phyloP scores from a whole-genome alignment of 2,888 invertebrate genomes.

The Melinaea marsaeus region DNA sequence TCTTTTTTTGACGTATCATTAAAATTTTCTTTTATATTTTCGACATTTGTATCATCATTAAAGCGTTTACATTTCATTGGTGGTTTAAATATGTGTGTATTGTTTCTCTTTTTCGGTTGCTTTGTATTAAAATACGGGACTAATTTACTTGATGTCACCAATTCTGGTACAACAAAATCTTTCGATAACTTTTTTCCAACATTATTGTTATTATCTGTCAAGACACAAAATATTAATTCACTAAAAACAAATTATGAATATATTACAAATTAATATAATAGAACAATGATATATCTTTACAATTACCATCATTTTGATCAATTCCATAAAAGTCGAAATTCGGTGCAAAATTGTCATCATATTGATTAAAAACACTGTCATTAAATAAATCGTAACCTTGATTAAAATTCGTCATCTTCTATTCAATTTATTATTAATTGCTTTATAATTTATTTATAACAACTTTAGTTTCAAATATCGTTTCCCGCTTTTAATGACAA shows the following conservation, averaged over 20 bases:
- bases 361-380: slow-evolving; percentile 46
- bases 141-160: background rate
- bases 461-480: too few relatives aligned
- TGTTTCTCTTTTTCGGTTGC: background rate
- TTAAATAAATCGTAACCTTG: slow-evolving; percentile 34
- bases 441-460: background rate
- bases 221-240: background rate
- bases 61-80: background rate
- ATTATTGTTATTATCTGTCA: background rate
- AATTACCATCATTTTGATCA: background rate
- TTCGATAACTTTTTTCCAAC: background rate
- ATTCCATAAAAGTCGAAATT: slow-evolving; percentile 5
- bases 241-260: background rate
- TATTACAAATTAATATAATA: too few relatives aligned
- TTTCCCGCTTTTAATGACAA: too few relatives aligned
- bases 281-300: background rate
- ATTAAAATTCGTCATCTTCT: slow-evolving; percentile 17
- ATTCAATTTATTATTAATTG: slow-evolving; percentile 9
- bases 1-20: too few relatives aligned
- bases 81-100: background rate
- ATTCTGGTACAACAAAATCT: background rate
- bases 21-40: too few relatives aligned
- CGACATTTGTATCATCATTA: too few relatives aligned
- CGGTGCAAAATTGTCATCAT: slow-evolving; percentile 45
- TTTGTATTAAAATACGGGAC: background rate